Percentiles rank a stretch among this genome's conserved stretches.
Evolutionary conservation across 2,113 vertebrate genomes (phyloP).

Genomic region (Proteles cristata): DNA sequence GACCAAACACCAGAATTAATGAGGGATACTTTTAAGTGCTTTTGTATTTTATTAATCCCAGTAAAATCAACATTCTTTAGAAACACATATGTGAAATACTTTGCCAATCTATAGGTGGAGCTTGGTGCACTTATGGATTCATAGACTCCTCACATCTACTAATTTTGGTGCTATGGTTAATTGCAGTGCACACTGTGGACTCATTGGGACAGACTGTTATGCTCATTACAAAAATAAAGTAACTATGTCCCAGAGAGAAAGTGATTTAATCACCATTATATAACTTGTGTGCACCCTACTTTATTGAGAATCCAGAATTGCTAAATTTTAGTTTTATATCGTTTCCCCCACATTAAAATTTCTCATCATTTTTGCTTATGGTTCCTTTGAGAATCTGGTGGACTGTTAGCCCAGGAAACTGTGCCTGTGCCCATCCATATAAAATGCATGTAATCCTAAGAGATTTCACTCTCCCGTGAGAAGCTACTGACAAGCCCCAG

Average conservation of each 20-base stretch:
- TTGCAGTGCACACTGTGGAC: not conserved
- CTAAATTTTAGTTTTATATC: not conserved
- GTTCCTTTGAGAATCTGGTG: not conserved
- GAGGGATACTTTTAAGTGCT: not conserved
- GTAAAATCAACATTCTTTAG: not conserved
- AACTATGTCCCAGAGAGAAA: not conserved
- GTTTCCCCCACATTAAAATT: not conserved
- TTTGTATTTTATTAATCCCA: not conserved
- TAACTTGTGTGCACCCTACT: not conserved
- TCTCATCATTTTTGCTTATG: not conserved
- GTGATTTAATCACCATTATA: not conserved
- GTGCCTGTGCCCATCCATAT: rapidly evolving
- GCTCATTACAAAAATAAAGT: not conserved
- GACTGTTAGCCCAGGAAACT: not conserved
- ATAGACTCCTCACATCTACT: not conserved
- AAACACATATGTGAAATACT: not conserved
- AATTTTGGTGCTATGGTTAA: not conserved
- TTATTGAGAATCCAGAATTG: not conserved
- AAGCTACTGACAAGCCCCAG: not conserved
- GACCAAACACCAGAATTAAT: not conserved
- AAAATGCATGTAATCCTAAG: not conserved
- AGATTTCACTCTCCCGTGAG: not conserved
- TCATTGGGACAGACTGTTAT: not conserved
- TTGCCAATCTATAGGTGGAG: not conserved
- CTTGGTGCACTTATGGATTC: not conserved